phyloP scores from a whole-genome alignment of 2,888 invertebrate genomes.

The Parochlus steinenii region DNA sequence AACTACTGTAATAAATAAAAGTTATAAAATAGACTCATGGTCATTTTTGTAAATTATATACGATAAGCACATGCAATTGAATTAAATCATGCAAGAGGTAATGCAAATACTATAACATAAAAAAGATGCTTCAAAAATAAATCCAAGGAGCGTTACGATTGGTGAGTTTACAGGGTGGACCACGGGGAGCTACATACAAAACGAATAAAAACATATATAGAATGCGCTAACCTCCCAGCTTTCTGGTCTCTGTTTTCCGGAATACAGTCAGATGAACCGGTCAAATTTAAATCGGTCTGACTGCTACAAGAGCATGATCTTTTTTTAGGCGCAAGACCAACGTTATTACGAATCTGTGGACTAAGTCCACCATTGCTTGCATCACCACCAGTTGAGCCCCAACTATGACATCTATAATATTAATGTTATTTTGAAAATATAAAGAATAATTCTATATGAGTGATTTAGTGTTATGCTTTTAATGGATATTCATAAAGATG shows the following conservation, averaged over 20 bases:
- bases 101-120: background rate
- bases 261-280: background rate
- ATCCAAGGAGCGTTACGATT: no score
- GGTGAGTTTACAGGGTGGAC: no score
- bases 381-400: conserved; percentile 26
- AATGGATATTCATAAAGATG: no score
- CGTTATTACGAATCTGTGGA: conserved; percentile 43
- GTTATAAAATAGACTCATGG: background rate
- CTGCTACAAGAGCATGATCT: conserved; percentile 40
- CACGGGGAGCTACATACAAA: no score
- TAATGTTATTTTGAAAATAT: background rate
- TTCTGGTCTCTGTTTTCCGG: conserved; percentile 1
- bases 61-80: background rate
- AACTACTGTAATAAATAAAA: conserved; percentile 18
- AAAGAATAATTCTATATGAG: no score
- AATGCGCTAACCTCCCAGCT: conserved; percentile 7
- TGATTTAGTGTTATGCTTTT: no score
- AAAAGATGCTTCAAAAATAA: background rate
- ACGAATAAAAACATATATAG: no score
- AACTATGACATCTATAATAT: conserved; percentile 17
- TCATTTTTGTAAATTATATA: background rate
- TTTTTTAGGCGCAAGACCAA: conserved; percentile 37
- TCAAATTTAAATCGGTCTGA: conserved; percentile 38
- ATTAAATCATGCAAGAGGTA: background rate
- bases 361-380: conserved; percentile 39